Evolutionary conservation across 2,113 vertebrate species (phyloP).

Genomic region (Acinonyx jubatus): DNA sequence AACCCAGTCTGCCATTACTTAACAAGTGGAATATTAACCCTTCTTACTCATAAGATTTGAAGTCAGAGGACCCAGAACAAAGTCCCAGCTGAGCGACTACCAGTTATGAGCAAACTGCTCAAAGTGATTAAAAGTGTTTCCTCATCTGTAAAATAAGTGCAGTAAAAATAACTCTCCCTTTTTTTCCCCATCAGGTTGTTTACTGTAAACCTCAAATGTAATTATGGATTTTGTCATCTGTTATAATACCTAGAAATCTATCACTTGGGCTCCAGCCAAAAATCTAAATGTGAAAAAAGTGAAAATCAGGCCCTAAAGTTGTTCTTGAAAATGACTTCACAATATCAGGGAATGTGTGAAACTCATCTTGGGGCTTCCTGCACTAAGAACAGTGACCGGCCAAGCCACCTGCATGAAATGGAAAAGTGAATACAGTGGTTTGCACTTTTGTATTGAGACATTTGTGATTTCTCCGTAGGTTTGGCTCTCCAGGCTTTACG

Average conservation of each 20-base stretch:
- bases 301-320: not conserved
- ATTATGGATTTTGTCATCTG: conserved; percentile 45
- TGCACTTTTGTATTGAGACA: not conserved
- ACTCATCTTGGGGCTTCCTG: not conserved
- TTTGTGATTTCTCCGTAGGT: not conserved
- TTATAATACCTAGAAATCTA: conserved; percentile 50
- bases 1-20: not conserved
- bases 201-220: conserved; percentile 48
- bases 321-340: not conserved
- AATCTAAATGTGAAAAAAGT: conserved; percentile 40
- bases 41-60: not conserved
- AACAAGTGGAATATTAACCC: not conserved
- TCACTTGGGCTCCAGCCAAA: conserved; percentile 26
- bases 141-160: conserved; percentile 22
- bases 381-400: not conserved
- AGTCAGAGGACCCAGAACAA: not conserved
- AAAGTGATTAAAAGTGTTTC: conserved; percentile 28
- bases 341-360: not conserved
- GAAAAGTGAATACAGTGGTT: not conserved
- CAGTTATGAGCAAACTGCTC: not conserved
- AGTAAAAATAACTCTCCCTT: conserved; percentile 48
- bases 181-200: conserved; percentile 16
- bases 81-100: not conserved
- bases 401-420: not conserved
- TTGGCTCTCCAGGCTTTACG: not conserved